Evolutionary conservation across 2,888 invertebrate genomes (phyloP).

Genomic region (Athrips mouffetella): DNA sequence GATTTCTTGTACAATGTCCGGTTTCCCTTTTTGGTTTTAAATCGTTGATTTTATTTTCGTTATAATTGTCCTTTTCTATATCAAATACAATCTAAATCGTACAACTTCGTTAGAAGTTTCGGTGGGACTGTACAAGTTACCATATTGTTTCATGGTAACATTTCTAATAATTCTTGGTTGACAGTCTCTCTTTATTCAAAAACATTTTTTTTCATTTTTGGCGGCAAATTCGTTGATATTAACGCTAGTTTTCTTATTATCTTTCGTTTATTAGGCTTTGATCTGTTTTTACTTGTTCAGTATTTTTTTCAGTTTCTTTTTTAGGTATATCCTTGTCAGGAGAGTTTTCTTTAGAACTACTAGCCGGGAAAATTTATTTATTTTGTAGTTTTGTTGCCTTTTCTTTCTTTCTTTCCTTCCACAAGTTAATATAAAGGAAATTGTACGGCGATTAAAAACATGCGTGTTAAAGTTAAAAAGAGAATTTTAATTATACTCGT

Average conservation of each 20-base stretch:
- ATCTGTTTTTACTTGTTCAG: background rate
- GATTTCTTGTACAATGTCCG: background rate
- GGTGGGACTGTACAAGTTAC: background rate
- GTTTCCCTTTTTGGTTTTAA: background rate
- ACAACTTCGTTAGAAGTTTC: background rate
- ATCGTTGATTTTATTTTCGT: background rate
- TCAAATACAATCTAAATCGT: background rate
- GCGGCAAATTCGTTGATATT: background rate
- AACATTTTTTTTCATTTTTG: conserved; percentile 14
- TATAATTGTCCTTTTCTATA: background rate
- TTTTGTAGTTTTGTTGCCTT: too few relatives aligned
- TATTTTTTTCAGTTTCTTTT: conserved; percentile 1
- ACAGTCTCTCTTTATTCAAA: conserved; percentile 5
- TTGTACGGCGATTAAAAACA: too few relatives aligned
- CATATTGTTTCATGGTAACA: conserved; percentile 12
- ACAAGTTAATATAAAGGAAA: too few relatives aligned
- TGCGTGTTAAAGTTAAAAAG: too few relatives aligned
- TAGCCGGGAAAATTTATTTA: too few relatives aligned
- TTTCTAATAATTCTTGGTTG: background rate
- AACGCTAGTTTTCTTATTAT: conserved; percentile 6
- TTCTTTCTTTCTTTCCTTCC: too few relatives aligned
- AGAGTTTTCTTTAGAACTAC: background rate
- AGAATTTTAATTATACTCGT: too few relatives aligned
- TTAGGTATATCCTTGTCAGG: conserved; percentile 3
- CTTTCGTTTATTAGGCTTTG: conserved; percentile 3